These are phyloP conservation scores for Heliconius eleuchia DNA, from an alignment of 1,140 invertebrate species.

Conservation along the genomic window DNA sequence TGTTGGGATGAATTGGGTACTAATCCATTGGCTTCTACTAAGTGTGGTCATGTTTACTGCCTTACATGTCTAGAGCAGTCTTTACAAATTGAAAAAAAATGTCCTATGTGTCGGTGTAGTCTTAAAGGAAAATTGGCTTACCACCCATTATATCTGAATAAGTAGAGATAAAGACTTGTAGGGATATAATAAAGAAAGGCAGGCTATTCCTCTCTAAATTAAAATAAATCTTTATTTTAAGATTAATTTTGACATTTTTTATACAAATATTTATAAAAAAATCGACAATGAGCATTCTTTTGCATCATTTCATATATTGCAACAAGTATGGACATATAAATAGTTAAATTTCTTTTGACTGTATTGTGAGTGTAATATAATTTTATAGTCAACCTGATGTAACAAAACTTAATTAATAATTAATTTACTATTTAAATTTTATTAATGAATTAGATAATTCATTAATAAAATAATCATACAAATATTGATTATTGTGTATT, in stretches of 20 bases:
- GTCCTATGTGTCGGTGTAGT: constrained; percentile 55
- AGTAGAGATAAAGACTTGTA: background rate
- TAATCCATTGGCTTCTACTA: constrained; percentile 61
- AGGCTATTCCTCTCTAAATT: background rate
- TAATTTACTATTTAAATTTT: no score
- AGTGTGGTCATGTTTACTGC: constrained; percentile 71
- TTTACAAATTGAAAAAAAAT: constrained; percentile 51
- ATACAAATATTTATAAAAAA: background rate
- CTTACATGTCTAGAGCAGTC: constrained; percentile 50
- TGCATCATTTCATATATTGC: background rate
- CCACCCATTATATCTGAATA: constrained; percentile 55
- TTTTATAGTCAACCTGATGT: no score
- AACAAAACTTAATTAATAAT: no score
- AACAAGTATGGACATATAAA: no score
- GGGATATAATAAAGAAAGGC: background rate
- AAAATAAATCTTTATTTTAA: no score
- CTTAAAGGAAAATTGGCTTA: constrained; percentile 54
- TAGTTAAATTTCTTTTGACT: no score
- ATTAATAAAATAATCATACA: no score
- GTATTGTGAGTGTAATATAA: no score
- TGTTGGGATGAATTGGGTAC: constrained; percentile 61
- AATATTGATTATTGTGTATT: no score
- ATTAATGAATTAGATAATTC: no score
- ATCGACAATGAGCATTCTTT: background rate
- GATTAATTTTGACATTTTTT: no score